phyloP scores from a whole-genome alignment of 2,888 invertebrate species.

The Tanypteryx hageni region DNA sequence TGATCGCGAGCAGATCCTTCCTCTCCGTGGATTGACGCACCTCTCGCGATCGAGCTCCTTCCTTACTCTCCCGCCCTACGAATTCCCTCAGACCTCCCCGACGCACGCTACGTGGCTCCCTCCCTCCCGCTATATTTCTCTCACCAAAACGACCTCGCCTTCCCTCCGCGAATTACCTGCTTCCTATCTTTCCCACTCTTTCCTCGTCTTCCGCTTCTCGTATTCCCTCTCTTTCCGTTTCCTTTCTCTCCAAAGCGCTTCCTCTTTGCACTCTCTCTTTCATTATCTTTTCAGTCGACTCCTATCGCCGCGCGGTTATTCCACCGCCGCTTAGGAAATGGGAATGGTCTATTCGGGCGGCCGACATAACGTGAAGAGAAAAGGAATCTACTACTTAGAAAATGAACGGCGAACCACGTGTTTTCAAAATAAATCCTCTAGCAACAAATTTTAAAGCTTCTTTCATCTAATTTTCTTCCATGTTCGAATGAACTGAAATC shows the following conservation, averaged over 20 bases:
- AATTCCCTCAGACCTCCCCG: constrained; percentile 3
- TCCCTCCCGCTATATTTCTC: neutral
- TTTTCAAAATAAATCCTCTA: neutral
- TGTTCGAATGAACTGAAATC: neutral
- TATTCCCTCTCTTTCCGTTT: neutral
- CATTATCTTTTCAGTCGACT: neutral
- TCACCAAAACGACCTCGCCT: neutral
- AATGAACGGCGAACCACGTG: neutral
- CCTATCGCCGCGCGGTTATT: neutral
- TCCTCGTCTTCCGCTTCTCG: neutral
- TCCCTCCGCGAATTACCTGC: neutral
- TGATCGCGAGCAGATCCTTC: too few species aligned
- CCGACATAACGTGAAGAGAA: neutral
- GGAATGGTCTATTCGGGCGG: neutral
- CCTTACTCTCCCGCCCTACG: too few species aligned
- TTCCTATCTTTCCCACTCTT: neutral
- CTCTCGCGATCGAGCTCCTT: too few species aligned
- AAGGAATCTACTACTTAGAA: neutral
- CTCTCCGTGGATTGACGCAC: too few species aligned
- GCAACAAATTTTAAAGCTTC: neutral
- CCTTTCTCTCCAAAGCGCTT: neutral
- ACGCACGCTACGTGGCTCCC: neutral
- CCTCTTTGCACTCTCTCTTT: neutral
- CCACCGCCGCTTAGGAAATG: neutral
- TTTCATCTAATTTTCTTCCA: neutral